A percentile compares a stretch with the other conserved stretches of the same genome.
These are phyloP conservation scores for Cyaniris semiargus DNA, from an alignment of 2,888 invertebrate species.

Conservation along the genomic window DNA sequence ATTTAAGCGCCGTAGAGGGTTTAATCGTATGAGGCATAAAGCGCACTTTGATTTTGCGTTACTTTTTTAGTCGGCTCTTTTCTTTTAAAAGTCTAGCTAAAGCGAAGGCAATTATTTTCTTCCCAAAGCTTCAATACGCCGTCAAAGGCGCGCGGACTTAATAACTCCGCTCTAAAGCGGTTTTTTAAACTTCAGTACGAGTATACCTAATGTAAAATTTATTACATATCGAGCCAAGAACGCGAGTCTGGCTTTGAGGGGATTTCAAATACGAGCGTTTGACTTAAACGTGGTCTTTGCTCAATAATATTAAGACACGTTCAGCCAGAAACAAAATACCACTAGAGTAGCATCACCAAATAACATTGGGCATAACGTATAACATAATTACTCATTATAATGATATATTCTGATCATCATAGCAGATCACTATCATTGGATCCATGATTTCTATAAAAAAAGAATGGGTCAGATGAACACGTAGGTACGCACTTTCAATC, in stretches of 20 bases:
- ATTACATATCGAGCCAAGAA: slow-evolving; percentile 24
- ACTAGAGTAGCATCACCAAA: no score
- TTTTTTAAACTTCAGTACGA: slow-evolving; percentile 29
- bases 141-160: slow-evolving; percentile 41
- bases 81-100: slow-evolving; percentile 40
- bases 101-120: slow-evolving; percentile 43
- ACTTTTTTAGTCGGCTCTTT: slow-evolving; percentile 30
- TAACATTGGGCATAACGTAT: no score
- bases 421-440: no score
- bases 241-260: background rate
- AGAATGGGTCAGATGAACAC: no score
- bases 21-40: slow-evolving; percentile 30
- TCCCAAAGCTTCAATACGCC: slow-evolving; percentile 41
- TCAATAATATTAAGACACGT: background rate
- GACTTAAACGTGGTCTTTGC: background rate
- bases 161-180: slow-evolving; percentile 36
- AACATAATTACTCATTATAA: no score
- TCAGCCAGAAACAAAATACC: background rate
- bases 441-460: no score
- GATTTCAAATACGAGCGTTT: slow-evolving; percentile 6
- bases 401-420: no score
- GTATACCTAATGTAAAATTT: slow-evolving; percentile 27
- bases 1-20: background rate
- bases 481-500: no score
- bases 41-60: slow-evolving; percentile 29